A percentile compares a stretch with the other conserved stretches of the same genome.
These are phyloP conservation scores for Heliconius ismenius DNA, from an alignment of 2,888 invertebrate genomes.

Conservation along the genomic window DNA sequence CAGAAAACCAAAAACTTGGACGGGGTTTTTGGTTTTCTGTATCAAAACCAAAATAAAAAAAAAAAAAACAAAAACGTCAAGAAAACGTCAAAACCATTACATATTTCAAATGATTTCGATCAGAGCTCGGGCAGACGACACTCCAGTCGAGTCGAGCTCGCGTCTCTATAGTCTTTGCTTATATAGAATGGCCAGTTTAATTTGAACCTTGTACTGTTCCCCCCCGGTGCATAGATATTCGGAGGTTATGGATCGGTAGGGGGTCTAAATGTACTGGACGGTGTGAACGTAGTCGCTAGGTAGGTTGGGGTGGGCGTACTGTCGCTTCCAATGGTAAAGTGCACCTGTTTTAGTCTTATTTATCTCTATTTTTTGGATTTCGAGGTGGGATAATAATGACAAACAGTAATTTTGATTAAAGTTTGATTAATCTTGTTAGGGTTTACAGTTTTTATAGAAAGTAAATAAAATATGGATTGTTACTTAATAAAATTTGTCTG, in stretches of 20 bases:
- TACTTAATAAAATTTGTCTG: neutral
- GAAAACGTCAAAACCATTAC: constrained; percentile 67
- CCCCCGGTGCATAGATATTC: constrained; percentile 56
- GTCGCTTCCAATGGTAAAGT: constrained; percentile 47
- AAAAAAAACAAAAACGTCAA: constrained; percentile 47
- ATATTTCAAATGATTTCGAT: constrained; percentile 77
- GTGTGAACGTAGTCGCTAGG: constrained; percentile 75
- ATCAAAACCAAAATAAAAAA: constrained; percentile 17
- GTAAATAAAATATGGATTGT: too few relatives aligned
- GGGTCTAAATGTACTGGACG: constrained; percentile 65
- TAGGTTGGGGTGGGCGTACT: constrained; percentile 72
- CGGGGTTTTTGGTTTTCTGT: too few relatives aligned
- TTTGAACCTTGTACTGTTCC: constrained; percentile 62
- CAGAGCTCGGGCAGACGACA: constrained; percentile 78
- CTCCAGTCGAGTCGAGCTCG: constrained; percentile 57
- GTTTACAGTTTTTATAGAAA: too few relatives aligned
- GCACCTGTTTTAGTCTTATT: constrained; percentile 26
- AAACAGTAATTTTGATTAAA: neutral
- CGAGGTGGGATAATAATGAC: neutral
- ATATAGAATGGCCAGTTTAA: constrained; percentile 60
- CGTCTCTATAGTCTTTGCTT: constrained; percentile 73
- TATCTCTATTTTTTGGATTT: constrained; percentile 2
- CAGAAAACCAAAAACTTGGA: neutral
- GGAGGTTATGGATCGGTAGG: constrained; percentile 60
- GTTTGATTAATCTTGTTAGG: too few relatives aligned